Conservation (phyloP, 2,797 vertebrate genomes). For the Gymnothorax javanicus region DNA sequence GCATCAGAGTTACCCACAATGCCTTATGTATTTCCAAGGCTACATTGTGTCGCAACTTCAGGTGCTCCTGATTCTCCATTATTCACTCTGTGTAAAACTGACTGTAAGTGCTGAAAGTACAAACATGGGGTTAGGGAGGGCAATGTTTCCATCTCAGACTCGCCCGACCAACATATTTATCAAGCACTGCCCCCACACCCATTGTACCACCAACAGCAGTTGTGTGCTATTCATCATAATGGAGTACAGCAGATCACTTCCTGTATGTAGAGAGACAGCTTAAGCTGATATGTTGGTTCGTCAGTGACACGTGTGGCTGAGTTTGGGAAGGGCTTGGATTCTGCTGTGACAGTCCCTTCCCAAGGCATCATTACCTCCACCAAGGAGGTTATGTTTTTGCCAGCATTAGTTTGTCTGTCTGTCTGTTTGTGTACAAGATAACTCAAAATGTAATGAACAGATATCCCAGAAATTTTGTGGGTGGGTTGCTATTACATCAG, state of each 20-base stretch:
- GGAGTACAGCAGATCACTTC: not conserved
- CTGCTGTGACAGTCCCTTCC: not conserved
- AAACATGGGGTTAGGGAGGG: not conserved
- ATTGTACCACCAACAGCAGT: not conserved
- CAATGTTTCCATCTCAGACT: not conserved
- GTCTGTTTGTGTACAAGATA: too few relatives aligned
- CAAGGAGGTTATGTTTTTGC: not conserved
- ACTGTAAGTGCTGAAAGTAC: not conserved
- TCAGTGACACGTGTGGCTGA: not conserved
- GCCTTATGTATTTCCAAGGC: not conserved
- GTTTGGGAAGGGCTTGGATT: not conserved
- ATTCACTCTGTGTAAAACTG: not conserved
- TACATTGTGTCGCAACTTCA: not conserved
- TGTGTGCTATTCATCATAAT: conserved; percentile 2
- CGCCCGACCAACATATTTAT: not conserved
- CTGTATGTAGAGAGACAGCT: not conserved
- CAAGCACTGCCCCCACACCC: not conserved
- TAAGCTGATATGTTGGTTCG: not conserved
- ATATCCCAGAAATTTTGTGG: too few relatives aligned
- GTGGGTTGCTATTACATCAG: too few relatives aligned
- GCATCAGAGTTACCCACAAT: not conserved
- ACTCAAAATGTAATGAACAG: too few relatives aligned
- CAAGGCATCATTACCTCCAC: too few relatives aligned
- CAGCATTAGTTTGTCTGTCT: too few relatives aligned
- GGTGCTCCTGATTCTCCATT: not conserved